These are phyloP conservation scores for Anoplopoma fimbria DNA, from an alignment of 2,113 vertebrate genomes.

Conservation along the genomic window DNA sequence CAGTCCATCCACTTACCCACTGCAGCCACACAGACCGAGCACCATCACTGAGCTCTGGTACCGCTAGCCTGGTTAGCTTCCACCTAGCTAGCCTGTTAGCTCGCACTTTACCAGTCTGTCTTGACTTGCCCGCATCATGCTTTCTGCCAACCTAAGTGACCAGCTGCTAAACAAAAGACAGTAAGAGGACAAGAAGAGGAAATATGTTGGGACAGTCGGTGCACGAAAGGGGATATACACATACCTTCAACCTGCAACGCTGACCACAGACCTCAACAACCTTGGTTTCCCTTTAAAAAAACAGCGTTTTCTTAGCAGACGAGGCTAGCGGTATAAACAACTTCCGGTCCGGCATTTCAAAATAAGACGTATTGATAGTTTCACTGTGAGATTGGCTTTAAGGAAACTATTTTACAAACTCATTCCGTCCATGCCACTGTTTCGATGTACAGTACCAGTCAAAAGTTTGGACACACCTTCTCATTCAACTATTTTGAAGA, in stretches of 20 bases:
- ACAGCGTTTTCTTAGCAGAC: slow-evolving; percentile 56
- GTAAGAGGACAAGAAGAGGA: not conserved
- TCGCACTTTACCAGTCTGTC: slow-evolving; percentile 59
- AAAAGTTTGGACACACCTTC: too few relatives aligned
- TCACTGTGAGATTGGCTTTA: not conserved
- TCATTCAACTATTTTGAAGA: too few relatives aligned
- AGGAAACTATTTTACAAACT: not conserved
- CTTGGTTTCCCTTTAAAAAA: slow-evolving; percentile 83
- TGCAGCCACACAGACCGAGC: not conserved
- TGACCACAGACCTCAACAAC: slow-evolving; percentile 76
- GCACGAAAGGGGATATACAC: slow-evolving; percentile 11
- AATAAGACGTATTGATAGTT: slow-evolving; percentile 26
- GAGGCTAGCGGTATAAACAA: not conserved
- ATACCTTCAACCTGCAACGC: slow-evolving; percentile 68
- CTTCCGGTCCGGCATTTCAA: slow-evolving; percentile 61
- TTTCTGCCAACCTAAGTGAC: slow-evolving; percentile 44
- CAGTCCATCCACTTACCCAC: not conserved
- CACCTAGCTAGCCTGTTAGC: slow-evolving; percentile 60
- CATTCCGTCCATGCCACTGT: not conserved
- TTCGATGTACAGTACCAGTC: too few relatives aligned
- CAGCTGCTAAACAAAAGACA: not conserved
- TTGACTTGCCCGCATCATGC: slow-evolving; percentile 50
- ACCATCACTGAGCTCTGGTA: not conserved
- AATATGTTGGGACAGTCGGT: accelerated
- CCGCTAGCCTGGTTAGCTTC: slow-evolving; percentile 68